Base-by-base conservation (phyloP, 2,888 invertebrate genomes). In the Gortyna flavago region DNA sequence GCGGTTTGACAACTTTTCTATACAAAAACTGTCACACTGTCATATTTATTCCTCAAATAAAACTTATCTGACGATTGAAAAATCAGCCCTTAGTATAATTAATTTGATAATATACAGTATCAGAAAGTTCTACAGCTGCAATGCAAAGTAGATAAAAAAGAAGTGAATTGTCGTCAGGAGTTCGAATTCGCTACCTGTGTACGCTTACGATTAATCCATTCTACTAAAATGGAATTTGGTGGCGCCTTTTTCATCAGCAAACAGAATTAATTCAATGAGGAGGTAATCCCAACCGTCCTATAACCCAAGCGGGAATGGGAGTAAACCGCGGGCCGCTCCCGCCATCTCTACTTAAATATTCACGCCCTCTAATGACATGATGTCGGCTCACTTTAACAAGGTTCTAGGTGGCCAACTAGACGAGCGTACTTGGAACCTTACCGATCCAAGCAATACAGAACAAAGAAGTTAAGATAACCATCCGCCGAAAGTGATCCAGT, bases 341-440 rank as follows among this genome's bases (percentile, higher is more conserved):
- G 93, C 93, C 94, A 90, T 92, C 91, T 93, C 93, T 92, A 92
- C 93, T 96, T 94, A 95, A 95, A 95, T 95, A 96, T 96, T 96
- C 95, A 95, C 93, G 93, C 94, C 94, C 94, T 93, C 94, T 95
- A 95, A 95, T 95, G 95, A 95, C 95, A 94, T 94, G 93, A 91
- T 91, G 92, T 90, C 91, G 93, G 91, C 89, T 92, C 91, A 91
- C 92, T 93, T 90, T 91, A 92, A 94, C 93, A 93, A 91, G 91
- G 93, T 92, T 91, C 93, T 91, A 93, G 87, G 90, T 91, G 89
- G 88, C 85, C 89, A 88, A 89, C 87, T 88, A 87, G 85, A 83
- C 77, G 83, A 82, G 77, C 77, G 75, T 84, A 83, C 87, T 86
- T 88, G 80, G 79, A 85, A 90, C 90, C 90, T 85, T 88, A 89